Base-by-base conservation (phyloP, 2,113 vertebrate species). In the Chaetura pelagica region DNA sequence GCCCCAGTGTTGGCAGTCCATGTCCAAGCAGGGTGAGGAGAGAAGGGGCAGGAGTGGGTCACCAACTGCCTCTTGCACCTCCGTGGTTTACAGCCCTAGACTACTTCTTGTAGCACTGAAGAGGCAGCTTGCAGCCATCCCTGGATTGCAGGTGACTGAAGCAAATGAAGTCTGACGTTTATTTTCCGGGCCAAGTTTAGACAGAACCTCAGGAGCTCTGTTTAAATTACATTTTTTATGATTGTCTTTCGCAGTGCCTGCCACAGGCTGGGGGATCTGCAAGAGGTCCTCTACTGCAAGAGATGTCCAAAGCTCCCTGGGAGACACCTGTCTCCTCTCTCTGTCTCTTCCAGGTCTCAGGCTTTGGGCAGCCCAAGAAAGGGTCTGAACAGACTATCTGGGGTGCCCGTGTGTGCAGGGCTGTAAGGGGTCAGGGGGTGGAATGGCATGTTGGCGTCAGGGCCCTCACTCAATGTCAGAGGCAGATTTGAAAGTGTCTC, bases 401-500 rank as follows among this genome's bases (percentile, higher is more conserved):
- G 57, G 38, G 34, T 2, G 5, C 8, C 9, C 0, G 0, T 22
- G 23, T 26, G 27, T 0, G 0, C 38, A 66, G 52, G 34, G 11
- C 4, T 40, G 19, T 11, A 15, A 38, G 51, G 81, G 87, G 15
- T 2, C 2, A 48, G 0, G 46, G 6, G 40, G 19, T 52, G 71
- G 58, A 87, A 19, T 0, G 0, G 61, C 6, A 18, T 0, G 0
- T 49, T 80, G 90, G 72, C 81, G 74, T 89, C 0, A 0, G 55
- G 61, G 64, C 78, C 58, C 75, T 94, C 3, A 6, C 93, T 92
- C 44, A 16, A 10, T 91, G 83, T 95, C 94, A 88, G 87, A 76
- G 77, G 44, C 85, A 87, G 71, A 64, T 64, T 61, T 44, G 86
- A 82, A 89, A 97, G 68, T 74, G 81, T 64, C 12, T 5, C 75